Base-by-base conservation (phyloP, 2,797 vertebrate genomes). In the Chelon labrosus region DNA sequence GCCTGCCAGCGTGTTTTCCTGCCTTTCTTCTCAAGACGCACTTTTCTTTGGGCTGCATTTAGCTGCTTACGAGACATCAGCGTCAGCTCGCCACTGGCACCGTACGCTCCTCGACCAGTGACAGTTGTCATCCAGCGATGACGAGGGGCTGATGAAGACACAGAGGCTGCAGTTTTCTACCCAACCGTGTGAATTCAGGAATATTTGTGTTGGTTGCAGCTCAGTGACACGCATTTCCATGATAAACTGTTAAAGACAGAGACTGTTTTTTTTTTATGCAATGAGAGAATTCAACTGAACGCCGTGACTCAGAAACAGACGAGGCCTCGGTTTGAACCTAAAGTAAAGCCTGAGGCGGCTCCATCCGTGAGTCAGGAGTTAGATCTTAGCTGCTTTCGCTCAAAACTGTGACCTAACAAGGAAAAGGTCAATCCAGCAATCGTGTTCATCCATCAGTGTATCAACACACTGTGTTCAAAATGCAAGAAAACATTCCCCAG, bases 11-110 rank as follows among this genome's bases (percentile, higher is more conserved):
- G 4, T 41, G 44, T 44, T 55, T 71, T 39, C 41, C 22, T 22
- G 22, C 22, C 22, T 22, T 22, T 27, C 25, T 27, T 27, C 25
- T 27, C 25, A 27, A 27, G 10, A 72, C 35, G 19, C 7, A 47
- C 71, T 76, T 85, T 75, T 79, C 72, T 71, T 77, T 8, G 22
- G 31, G 31, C 31, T 35, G 31, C 31, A 16, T 38, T 75, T 66
- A 63, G 79, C 75, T 75, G 61, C 79, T 88, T 86, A 83, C 60
- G 73, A 72, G 90, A 87, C 73, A 58, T 52, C 73, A 78, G 69
- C 56, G 0, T 84, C 68, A 59, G 57, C 49, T 73, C 10, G 58
- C 74, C 80, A 31, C 63, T 51, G 74, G 79, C 73, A 63, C 71
- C n/a, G 12, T n/a, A 44, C 16, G 70, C 60, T 68, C 42, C 49